Evolutionary conservation across 2,113 vertebrate species (phyloP), one percentile per base, ranked within the genome.

Genomic region (Clupea harengus): DNA sequence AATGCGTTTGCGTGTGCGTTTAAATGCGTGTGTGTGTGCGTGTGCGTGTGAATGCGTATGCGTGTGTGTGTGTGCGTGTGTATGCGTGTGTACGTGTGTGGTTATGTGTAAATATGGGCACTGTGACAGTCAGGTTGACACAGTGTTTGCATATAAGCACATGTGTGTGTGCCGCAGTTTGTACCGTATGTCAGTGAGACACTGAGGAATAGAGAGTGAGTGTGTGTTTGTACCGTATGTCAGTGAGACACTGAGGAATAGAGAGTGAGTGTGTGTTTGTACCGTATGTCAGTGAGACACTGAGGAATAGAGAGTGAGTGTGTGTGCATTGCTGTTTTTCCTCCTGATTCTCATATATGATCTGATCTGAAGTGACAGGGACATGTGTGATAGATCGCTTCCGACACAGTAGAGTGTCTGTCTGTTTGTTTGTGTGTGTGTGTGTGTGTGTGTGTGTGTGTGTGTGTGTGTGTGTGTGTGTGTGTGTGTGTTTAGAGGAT

Each of bases 41-140:
- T 64, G 57, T 64, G 57, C 3, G 5, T 64, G 57, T n/a, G 57
- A 2, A 20, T 64, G 22, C 7, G 22, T 64, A 7, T n/a, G 64
- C 9, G 25, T 11, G 64, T 28, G 9, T 28, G n/a, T 11, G 25
- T 67, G 25, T 28, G 25, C 28, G 22, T 28, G 64, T 72, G 22
- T 28, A 8, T 10, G 64, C 28, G 64, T 72, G 64, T 28, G 64
- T 32, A 11, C 25, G 28, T 72, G 25, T 10, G 22, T 8, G 20
- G 57, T 64, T 72, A 72, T 72, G 8, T 32, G 64, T 72, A 72
- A 72, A 72, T 72, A 72, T 72, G 64, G 64, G 64, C 64, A 28
- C 64, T 72, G n/a, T 32, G 64, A 72, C 64, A 4, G 64, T 72
- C 64, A 72, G n/a, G 64, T 32, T 72, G n/a, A 32, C 9, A 72